A percentile compares a stretch with the other conserved stretches of the same genome.
These are phyloP conservation scores for Geopemphigus sp. DNA, from an alignment of 1,140 invertebrate species.

Conservation along the genomic window DNA sequence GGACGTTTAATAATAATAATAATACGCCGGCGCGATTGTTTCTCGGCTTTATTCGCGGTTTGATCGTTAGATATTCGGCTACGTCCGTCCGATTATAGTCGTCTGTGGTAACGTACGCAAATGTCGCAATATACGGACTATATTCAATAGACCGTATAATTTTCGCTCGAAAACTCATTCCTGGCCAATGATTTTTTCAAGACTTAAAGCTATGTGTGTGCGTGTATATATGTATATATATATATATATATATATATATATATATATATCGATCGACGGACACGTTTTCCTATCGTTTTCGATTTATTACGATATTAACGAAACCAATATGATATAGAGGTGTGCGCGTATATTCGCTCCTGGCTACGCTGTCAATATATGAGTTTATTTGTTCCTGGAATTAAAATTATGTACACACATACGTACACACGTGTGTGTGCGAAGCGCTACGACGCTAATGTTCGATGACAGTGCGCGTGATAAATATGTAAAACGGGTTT, in stretches of 20 bases:
- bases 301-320: background rate
- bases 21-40: too few species aligned
- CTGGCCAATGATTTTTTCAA: background rate
- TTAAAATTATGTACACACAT: background rate
- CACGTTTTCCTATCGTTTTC: background rate
- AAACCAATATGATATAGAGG: slow-evolving; percentile 13
- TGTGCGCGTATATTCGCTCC: background rate
- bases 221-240: too few species aligned
- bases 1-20: too few species aligned
- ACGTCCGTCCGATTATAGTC: too few species aligned
- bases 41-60: too few species aligned
- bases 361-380: background rate
- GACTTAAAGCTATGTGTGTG: background rate
- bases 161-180: too few species aligned
- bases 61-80: too few species aligned
- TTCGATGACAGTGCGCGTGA: background rate
- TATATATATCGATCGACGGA: too few species aligned
- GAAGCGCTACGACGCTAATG: background rate
- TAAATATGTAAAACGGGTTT: slow-evolving; percentile 31
- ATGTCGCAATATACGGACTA: too few species aligned
- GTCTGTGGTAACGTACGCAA: too few species aligned
- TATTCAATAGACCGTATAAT: background rate
- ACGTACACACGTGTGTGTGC: too few species aligned
- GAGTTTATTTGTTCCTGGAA: slow-evolving; percentile 2
- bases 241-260: slow-evolving; percentile 3